Percentiles rank a stretch among this genome's conserved stretches.
Evolutionary conservation across 2,113 vertebrate species (phyloP).

Genomic region (Plecturocebus donacophilus): DNA sequence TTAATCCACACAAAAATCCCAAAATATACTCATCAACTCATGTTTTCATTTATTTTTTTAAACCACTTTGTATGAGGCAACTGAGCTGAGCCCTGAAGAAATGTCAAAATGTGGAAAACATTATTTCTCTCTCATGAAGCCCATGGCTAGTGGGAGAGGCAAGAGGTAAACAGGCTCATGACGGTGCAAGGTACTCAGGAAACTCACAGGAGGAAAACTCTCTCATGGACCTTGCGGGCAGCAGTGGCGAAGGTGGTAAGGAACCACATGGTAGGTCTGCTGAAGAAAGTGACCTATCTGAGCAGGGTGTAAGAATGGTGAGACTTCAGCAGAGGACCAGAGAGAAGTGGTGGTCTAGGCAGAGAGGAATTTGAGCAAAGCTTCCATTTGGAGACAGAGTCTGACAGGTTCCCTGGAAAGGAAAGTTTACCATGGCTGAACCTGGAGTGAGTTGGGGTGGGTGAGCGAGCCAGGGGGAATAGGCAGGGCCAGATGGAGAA

Average conservation of each 20-base stretch:
- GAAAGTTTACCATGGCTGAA: background rate
- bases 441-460: accelerated
- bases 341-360: background rate
- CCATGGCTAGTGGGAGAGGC: background rate
- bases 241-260: too few species aligned
- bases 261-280: background rate
- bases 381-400: accelerated
- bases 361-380: background rate
- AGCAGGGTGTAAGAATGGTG: background rate
- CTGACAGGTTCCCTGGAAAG: background rate
- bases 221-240: background rate
- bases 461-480: background rate
- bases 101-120: background rate
- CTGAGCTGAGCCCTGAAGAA: background rate
- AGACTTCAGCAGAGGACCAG: background rate
- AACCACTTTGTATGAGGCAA: background rate
- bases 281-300: background rate
- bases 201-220: background rate
- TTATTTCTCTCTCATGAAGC: background rate
- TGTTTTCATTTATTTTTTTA: background rate
- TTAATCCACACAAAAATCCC: background rate
- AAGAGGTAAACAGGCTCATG: background rate
- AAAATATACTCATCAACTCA: background rate
- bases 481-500: background rate
- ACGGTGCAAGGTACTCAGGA: background rate